Percentiles rank a stretch among this genome's conserved stretches.
Evolutionary conservation across 2,797 vertebrate species (phyloP).

Genomic region (Etheostoma perlongum): DNA sequence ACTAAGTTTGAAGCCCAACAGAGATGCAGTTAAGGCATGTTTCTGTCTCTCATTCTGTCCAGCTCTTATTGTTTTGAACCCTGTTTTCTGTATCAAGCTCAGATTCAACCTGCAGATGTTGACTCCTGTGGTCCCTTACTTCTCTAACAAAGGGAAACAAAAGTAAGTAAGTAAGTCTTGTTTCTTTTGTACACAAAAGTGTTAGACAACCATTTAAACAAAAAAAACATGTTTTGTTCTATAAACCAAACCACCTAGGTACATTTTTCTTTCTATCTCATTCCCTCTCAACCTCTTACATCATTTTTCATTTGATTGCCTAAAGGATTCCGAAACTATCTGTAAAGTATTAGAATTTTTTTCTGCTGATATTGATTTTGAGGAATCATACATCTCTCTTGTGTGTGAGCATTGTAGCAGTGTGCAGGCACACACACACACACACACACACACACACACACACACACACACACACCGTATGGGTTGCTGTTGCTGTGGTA

Average conservation of each 20-base stretch:
- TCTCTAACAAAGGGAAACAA: conserved; percentile 31
- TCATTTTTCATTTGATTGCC: conserved; percentile 3
- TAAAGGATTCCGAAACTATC: conserved; percentile 20
- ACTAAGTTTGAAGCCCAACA: conserved; percentile 62
- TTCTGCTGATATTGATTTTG: conserved; percentile 34
- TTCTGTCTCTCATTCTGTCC: conserved; percentile 32
- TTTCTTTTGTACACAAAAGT: conserved; percentile 33
- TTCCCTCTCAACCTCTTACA: conserved; percentile 3
- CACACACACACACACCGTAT: too few species aligned
- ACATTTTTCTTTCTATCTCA: neutral
- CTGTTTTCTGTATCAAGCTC: conserved; percentile 33
- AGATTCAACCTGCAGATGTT: conserved; percentile 43
- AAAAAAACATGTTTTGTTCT: conserved; percentile 40
- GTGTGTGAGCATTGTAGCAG: conserved; percentile 1
- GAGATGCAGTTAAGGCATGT: conserved; percentile 56
- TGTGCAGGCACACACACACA: too few species aligned
- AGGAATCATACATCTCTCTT: conserved; percentile 35
- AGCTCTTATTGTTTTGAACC: conserved; percentile 41
- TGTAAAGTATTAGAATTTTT: conserved; percentile 11
- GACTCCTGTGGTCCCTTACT: conserved; percentile 41
- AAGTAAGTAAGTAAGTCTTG: conserved; percentile 25
- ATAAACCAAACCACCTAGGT: conserved; percentile 16
- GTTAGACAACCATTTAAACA: conserved; percentile 24
- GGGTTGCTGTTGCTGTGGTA: too few species aligned
- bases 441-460: too few species aligned